These are phyloP conservation scores for Pteronotus mesoamericanus DNA, from an alignment of 2,797 vertebrate species.

Conservation along the genomic window DNA sequence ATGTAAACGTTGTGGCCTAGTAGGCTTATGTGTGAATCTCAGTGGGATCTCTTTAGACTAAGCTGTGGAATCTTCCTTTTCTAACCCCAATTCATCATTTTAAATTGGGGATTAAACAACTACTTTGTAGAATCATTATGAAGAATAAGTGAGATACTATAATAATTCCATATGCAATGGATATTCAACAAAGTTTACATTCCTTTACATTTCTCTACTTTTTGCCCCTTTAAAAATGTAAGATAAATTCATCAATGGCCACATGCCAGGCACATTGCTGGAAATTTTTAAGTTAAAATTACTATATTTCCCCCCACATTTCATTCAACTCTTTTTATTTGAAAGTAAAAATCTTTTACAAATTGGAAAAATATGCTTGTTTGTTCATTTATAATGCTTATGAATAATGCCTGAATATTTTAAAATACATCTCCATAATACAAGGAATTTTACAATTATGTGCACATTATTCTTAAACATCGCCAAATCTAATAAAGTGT, in stretches of 20 bases:
- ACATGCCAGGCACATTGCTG: background rate
- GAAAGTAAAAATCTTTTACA: background rate
- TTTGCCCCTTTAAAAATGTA: background rate
- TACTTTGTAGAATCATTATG: background rate
- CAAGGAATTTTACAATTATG: background rate
- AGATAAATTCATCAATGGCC: background rate
- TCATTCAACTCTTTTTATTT: background rate
- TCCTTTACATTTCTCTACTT: background rate
- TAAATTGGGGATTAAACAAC: background rate
- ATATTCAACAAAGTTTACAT: background rate
- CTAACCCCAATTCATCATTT: background rate
- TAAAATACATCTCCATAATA: background rate
- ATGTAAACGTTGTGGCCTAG: background rate
- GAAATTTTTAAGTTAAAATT: conserved; percentile 26
- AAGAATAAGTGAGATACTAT: background rate
- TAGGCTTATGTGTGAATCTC: background rate
- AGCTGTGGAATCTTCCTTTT: background rate
- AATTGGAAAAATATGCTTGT: background rate
- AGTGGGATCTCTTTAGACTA: background rate
- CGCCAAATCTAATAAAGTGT: background rate
- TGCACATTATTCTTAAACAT: background rate
- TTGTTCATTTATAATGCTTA: background rate
- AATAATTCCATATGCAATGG: background rate
- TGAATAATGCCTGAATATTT: background rate
- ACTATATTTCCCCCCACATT: background rate